phyloP scores from a whole-genome alignment of 2,888 invertebrate species.

The Exocentrus adspersus region DNA sequence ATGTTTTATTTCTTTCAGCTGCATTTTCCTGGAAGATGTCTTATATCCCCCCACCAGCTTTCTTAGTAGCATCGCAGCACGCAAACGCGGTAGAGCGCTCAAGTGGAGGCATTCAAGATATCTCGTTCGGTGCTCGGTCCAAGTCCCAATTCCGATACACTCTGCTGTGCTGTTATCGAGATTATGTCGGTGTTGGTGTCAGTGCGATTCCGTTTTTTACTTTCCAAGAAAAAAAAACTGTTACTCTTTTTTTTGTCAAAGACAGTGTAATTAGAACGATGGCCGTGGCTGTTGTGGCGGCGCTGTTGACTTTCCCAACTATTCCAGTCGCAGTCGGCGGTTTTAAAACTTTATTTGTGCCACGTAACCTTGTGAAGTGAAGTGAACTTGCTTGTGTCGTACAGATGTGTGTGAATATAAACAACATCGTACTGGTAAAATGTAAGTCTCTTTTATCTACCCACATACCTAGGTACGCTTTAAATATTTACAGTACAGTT shows the following conservation, averaged over 20 bases:
- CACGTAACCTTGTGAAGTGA: slow-evolving; percentile 20
- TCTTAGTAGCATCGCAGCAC: slow-evolving; percentile 44
- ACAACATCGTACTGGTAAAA: background rate
- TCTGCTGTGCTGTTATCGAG: slow-evolving; percentile 44
- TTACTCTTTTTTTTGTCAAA: no score
- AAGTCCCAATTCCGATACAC: background rate
- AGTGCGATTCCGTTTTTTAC: no score
- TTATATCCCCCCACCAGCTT: slow-evolving; percentile 13
- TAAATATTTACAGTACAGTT: background rate
- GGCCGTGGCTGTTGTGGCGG: slow-evolving; percentile 36
- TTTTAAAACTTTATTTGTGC: background rate
- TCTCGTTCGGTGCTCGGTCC: slow-evolving; percentile 18
- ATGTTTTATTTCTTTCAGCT: slow-evolving; percentile 8
- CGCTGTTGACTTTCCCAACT: slow-evolving; percentile 14
- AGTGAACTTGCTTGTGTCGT: slow-evolving; percentile 13
- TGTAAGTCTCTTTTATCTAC: slow-evolving; percentile 3
- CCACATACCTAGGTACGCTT: background rate
- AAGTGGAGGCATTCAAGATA: slow-evolving; percentile 48
- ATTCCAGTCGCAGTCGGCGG: no score
- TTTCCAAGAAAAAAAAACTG: no score
- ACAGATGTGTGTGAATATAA: slow-evolving; percentile 10
- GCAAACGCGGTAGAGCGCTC: slow-evolving; percentile 53
- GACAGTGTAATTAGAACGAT: no score
- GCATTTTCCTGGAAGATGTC: slow-evolving; percentile 8
- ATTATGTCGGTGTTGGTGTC: slow-evolving; percentile 42